Base-by-base conservation (phyloP, 2,797 vertebrate species). In the Thunnus albacares region DNA sequence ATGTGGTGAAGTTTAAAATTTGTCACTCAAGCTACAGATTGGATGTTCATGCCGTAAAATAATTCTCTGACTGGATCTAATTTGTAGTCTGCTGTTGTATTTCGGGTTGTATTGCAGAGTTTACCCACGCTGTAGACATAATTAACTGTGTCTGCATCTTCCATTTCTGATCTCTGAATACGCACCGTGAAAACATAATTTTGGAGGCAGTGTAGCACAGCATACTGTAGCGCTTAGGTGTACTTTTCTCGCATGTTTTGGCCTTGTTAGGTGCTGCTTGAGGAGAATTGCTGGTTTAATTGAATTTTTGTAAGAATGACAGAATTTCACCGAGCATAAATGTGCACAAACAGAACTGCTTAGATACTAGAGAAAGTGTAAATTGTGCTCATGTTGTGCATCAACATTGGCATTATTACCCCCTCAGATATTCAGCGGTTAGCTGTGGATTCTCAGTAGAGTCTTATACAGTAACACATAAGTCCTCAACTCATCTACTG, bases 291-390 rank as follows among this genome's bases (percentile, higher is more conserved):
- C 63, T 72, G 38, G 4, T 15, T 57, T 58, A 59, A 74, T 74
- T 66, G 4, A 62, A 51, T 77, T 52, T 74, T 5, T 12, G 22
- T 79, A 63, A 22, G 38, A 72, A 65, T 68, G 58, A 76, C 20
- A n/a, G 20, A 71, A 38, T 75, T 59, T 26, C 53, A 53, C 3
- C 4, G 0, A 69, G 45, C 26, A 55, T 17, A 41, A 53, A 71
- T 30, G 33, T 74, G 14, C 17, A n/a, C 28, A 35, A 80, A 61
- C 49, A 62, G 17, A 45, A 30, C n/a, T 45, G 26, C 6, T 35
- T 38, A 53, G 35, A 43, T 68, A 52, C 56, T 13, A 26, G 18
- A 33, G 30, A 33, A 6, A 6, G 30, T 33, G 30, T 33, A 33
- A 33, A 33, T 33, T 33, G 30, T 24, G 33, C 15, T 58, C 33